Evolutionary conservation across 2,113 vertebrate species (phyloP), one percentile per base, ranked within the genome.

Genomic region (Pomatorhinus ruficollis): DNA sequence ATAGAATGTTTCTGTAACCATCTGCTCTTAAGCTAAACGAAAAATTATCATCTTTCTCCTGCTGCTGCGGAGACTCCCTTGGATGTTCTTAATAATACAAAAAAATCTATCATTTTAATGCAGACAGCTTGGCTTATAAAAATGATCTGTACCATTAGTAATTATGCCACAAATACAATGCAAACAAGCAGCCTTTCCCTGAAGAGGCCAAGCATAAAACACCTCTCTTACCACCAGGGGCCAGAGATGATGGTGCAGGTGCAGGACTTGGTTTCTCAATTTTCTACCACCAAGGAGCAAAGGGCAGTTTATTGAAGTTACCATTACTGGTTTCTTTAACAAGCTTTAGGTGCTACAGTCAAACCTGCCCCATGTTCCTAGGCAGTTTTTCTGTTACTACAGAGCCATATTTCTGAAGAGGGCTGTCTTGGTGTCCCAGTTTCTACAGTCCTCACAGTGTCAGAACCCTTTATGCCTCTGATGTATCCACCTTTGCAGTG

Each of bases 41-140:
- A 97, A 98, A 98, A 98, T 97, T 96, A 97, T 92, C 94, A 95
- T 95, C 97, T 90, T 98, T 97, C 95, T 97, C 85, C 82, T 96
- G 90, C 91, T 31, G 53, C 20, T 79, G 90, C 18, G 24, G 96
- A 92, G 91, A 94, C 89, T 98, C 97, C 96, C 96, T 94, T 40
- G n/a, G 87, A 98, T 96, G 93, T 97, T 98, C 95, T 97, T 97
- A 97, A 97, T 96, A 97, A 91, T 40, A 87, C 54, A n/a, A 96
- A 98, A 97, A 95, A 79, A 97, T 98, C 90, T 87, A 98, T 98
- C 97, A 98, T 97, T 97, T 97, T 98, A 98, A 98, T 97, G 97
- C 87, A 97, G 97, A 97, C 96, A 98, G 92, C 91, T 97, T 96
- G 95, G 97, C 96, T 97, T 98, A 98, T 98, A 98, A 98, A 98